Conservation (phyloP, 1,140 invertebrate genomes). For the Aphelenchoides besseyi region DNA sequence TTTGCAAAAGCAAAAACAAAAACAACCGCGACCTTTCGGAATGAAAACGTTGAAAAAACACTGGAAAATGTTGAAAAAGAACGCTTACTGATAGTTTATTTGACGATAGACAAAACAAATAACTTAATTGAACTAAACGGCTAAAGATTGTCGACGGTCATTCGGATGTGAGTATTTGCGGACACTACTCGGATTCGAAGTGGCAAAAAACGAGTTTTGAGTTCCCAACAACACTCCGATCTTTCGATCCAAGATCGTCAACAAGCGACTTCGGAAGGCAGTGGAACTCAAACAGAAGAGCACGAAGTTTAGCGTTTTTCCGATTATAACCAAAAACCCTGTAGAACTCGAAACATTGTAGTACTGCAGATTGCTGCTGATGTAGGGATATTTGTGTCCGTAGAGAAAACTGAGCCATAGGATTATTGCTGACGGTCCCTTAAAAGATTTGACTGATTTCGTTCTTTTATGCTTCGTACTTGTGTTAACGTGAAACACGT, state of each 20-base stretch:
- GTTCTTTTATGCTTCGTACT: constrained; percentile 6
- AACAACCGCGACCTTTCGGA: too few relatives aligned
- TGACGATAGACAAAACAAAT: background rate
- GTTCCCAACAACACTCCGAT: background rate
- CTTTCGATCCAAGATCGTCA: background rate
- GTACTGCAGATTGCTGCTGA: constrained; percentile 12
- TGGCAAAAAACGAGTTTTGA: background rate
- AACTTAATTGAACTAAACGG: background rate
- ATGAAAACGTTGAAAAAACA: too few relatives aligned
- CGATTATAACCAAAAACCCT: constrained; percentile 25
- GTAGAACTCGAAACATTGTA: constrained; percentile 17
- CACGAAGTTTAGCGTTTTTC: constrained; percentile 33
- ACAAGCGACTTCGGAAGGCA: constrained; percentile 19
- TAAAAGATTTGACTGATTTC: constrained; percentile 22
- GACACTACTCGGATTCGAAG: background rate
- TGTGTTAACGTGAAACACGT: constrained; percentile 33
- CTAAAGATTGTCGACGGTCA: background rate
- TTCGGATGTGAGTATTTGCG: background rate
- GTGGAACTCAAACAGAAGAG: constrained; percentile 31
- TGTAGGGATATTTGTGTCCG: constrained; percentile 23
- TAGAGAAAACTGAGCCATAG: constrained; percentile 29
- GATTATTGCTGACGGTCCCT: constrained; percentile 29
- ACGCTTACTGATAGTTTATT: background rate
- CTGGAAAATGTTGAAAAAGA: background rate
- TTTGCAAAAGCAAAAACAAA: background rate